Conservation (phyloP, 2,797 vertebrate species). For the Momotus momota region DNA sequence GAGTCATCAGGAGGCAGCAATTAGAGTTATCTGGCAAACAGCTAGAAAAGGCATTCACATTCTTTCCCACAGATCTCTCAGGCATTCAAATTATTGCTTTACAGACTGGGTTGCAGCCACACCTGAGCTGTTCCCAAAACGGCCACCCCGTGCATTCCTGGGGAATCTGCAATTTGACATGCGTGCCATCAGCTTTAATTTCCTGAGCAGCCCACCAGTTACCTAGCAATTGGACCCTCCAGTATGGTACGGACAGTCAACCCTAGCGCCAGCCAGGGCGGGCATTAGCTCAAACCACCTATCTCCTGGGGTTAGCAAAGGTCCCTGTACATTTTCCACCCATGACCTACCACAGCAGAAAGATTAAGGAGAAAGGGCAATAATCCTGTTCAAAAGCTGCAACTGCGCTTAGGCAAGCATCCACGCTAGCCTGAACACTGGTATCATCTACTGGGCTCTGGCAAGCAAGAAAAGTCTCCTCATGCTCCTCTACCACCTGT, state of each 20-base stretch:
- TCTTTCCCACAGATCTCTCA: conserved; percentile 19
- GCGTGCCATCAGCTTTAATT: not conserved
- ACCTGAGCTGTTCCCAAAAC: conserved; percentile 31
- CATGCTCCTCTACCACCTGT: fast-evolving
- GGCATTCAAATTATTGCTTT: conserved; percentile 26
- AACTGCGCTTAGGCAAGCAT: not conserved
- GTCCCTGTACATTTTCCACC: not conserved
- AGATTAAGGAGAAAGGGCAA: not conserved
- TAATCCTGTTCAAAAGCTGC: not conserved
- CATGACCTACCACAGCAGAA: not conserved
- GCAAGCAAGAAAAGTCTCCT: not conserved
- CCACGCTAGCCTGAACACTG: not conserved
- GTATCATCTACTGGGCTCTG: not conserved
- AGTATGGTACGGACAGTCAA: fast-evolving
- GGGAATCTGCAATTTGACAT: not conserved
- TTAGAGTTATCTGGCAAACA: conserved; percentile 1
- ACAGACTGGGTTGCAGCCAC: not conserved
- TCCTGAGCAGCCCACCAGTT: not conserved
- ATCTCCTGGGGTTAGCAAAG: not conserved
- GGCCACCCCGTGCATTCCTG: not conserved
- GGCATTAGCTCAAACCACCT: not conserved
- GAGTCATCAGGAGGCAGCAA: not conserved
- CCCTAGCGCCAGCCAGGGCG: not conserved
- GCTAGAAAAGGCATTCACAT: conserved; percentile 7
- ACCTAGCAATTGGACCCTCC: not conserved